Evolutionary conservation across 1,140 invertebrate species (phyloP).

Genomic region (Manduca sexta): DNA sequence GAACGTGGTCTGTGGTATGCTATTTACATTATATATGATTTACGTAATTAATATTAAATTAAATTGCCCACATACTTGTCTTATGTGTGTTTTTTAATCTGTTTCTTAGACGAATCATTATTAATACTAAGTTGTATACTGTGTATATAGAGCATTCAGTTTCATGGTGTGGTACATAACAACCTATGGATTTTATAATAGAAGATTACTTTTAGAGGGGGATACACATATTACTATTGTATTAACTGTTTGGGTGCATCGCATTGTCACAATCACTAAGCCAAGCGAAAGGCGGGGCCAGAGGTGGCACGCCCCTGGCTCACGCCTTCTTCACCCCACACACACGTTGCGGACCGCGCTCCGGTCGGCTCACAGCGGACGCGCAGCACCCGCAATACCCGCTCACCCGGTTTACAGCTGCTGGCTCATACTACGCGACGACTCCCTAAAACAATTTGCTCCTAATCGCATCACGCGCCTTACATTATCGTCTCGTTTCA

Average conservation of each 20-base stretch:
- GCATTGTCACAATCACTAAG: slow-evolving; percentile 69
- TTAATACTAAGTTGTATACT: too few relatives aligned
- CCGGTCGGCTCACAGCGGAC: too few relatives aligned
- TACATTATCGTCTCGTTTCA: neutral
- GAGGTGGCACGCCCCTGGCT: slow-evolving; percentile 35
- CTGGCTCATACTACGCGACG: slow-evolving; percentile 38
- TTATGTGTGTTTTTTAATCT: too few relatives aligned
- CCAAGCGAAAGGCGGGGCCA: slow-evolving; percentile 39
- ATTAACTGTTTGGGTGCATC: slow-evolving; percentile 57
- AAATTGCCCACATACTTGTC: too few relatives aligned
- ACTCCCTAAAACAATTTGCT: slow-evolving; percentile 63
- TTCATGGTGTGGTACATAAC: slow-evolving; percentile 5
- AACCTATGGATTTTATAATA: slow-evolving; percentile 20
- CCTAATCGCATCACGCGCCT: slow-evolving; percentile 60
- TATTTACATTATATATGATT: too few relatives aligned
- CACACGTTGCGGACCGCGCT: slow-evolving; percentile 19
- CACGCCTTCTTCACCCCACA: slow-evolving; percentile 33
- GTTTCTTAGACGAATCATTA: too few relatives aligned
- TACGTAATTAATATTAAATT: too few relatives aligned
- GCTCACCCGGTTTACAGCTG: too few relatives aligned
- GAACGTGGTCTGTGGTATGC: too few relatives aligned
- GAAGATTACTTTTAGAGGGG: slow-evolving; percentile 41
- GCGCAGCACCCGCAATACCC: too few relatives aligned
- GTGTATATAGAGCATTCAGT: slow-evolving; percentile 5
- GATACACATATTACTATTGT: slow-evolving; percentile 62